Conservation (phyloP, 2,888 invertebrate genomes). For the Urechis unicinctus region DNA sequence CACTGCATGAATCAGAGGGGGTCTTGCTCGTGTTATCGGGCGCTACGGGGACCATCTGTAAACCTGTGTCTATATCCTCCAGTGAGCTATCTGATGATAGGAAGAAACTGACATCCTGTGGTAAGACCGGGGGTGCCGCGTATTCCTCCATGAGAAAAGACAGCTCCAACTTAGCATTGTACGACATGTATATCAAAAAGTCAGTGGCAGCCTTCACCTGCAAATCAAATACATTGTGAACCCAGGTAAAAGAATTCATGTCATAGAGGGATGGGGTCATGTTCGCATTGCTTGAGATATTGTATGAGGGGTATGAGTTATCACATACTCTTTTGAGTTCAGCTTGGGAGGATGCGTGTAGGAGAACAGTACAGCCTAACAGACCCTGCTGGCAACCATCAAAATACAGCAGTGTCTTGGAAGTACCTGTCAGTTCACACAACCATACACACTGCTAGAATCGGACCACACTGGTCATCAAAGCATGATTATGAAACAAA, state of each 20-base stretch:
- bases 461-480: too few relatives aligned
- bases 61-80: neutral
- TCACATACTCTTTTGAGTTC: constrained; percentile 62
- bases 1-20: too few relatives aligned
- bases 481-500: too few relatives aligned
- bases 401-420: constrained; percentile 86
- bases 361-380: constrained; percentile 78
- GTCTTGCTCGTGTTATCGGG: neutral
- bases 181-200: constrained; percentile 74
- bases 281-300: neutral
- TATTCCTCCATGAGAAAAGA: constrained; percentile 85
- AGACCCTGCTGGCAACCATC: constrained; percentile 82
- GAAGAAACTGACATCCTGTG: neutral
- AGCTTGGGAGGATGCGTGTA: constrained; percentile 67
- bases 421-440: too few relatives aligned
- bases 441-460: too few relatives aligned
- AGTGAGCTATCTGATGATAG: neutral
- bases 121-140: constrained; percentile 61
- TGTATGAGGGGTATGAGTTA: too few relatives aligned
- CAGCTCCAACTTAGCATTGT: constrained; percentile 87
- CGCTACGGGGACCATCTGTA: neutral
- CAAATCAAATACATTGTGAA: neutral
- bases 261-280: neutral
- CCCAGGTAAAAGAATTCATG: neutral
- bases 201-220: constrained; percentile 74